Conservation (phyloP, 2,797 vertebrate species). For the Enteromius radiatus region DNA sequence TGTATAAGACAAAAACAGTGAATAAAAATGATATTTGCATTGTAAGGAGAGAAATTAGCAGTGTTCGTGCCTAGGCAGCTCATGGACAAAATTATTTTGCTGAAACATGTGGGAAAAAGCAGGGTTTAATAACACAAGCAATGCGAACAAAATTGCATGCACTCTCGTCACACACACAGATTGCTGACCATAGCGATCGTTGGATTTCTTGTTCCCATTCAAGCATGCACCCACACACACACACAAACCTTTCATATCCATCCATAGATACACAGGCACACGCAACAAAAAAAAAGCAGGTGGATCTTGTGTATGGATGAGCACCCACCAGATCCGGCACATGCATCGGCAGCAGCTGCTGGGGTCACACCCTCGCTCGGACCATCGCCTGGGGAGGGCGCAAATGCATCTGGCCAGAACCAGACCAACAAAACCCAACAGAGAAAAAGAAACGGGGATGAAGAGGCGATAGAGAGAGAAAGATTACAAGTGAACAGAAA, state of each 20-base stretch:
- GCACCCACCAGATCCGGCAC: constrained; percentile 98
- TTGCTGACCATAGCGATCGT: constrained; percentile 3
- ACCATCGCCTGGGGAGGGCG: constrained; percentile 96
- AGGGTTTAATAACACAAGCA: constrained; percentile 17
- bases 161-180: constrained; percentile 23
- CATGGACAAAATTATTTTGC: constrained; percentile 48
- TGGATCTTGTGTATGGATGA: constrained; percentile 42
- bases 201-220: not conserved
- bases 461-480: constrained; percentile 59
- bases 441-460: constrained; percentile 76
- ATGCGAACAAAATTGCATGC: constrained; percentile 23
- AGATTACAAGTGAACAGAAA: constrained; percentile 72
- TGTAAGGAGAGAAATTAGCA: not conserved
- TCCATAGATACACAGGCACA: constrained; percentile 8
- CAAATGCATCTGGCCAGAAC: constrained; percentile 93
- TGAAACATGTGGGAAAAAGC: constrained; percentile 47
- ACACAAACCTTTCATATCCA: not conserved
- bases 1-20: not conserved
- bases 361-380: constrained; percentile 88
- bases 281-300: constrained; percentile 8
- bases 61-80: not conserved
- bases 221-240: not conserved
- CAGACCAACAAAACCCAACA: constrained; percentile 75
- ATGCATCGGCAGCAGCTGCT: constrained; percentile 92
- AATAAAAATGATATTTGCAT: not conserved